Evolutionary conservation across 2,113 vertebrate species (phyloP).

Genomic region (Sinocyclocheilus anophthalmus): DNA sequence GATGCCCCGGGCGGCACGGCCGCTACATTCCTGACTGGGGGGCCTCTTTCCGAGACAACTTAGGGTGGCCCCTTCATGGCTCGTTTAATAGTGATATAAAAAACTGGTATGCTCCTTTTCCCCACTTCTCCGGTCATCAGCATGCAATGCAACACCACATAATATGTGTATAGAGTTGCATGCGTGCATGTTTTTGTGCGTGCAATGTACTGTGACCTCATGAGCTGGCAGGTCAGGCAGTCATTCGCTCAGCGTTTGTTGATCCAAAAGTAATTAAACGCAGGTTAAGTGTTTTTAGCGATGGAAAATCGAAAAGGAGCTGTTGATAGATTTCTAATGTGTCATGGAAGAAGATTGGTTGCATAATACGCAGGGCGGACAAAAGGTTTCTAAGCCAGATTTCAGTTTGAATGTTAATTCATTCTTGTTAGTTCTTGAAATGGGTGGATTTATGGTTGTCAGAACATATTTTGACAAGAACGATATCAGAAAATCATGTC

Average conservation of each 20-base stretch:
- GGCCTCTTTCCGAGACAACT: slow-evolving; percentile 44
- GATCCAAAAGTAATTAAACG: slow-evolving; percentile 37
- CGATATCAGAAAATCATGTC: not conserved
- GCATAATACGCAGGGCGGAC: slow-evolving; percentile 39
- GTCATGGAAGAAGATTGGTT: slow-evolving; percentile 4
- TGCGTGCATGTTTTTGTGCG: slow-evolving; percentile 22
- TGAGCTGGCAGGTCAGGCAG: slow-evolving; percentile 34
- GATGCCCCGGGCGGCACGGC: slow-evolving; percentile 36
- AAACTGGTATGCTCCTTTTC: slow-evolving; percentile 46
- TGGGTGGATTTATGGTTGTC: not conserved
- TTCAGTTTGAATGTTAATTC: slow-evolving; percentile 15
- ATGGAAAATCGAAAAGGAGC: slow-evolving; percentile 21
- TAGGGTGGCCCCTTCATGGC: slow-evolving; percentile 49
- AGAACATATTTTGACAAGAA: not conserved
- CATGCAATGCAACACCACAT: slow-evolving; percentile 1
- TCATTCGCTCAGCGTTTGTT: slow-evolving; percentile 23
- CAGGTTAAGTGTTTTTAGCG: slow-evolving; percentile 36
- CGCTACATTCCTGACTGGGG: slow-evolving; percentile 41
- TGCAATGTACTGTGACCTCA: slow-evolving; percentile 19
- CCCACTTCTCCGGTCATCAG: not conserved
- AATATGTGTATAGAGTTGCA: slow-evolving; percentile 16
- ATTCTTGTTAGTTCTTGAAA: slow-evolving; percentile 28
- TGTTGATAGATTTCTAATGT: slow-evolving; percentile 47
- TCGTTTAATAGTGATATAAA: slow-evolving; percentile 60
- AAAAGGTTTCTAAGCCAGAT: slow-evolving; percentile 11